Evolutionary conservation across 2,888 invertebrate species (phyloP), one percentile per base, ranked within the genome.

Genomic region (Dynastes hyllus): DNA sequence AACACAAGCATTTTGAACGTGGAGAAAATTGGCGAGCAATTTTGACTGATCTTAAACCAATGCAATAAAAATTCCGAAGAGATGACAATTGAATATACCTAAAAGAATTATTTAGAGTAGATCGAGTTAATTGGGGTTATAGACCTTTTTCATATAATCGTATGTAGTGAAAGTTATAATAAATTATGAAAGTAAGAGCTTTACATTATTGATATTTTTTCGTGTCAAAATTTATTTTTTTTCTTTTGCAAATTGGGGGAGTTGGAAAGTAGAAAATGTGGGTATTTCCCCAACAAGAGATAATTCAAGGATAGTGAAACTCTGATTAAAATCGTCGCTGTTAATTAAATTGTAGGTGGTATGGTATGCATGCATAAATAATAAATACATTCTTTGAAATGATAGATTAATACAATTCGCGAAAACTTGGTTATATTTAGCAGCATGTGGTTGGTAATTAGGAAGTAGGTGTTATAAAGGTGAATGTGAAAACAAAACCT

Each of bases 241-340:
- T 65, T 16, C 51, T 32, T 37, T 13, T 13, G 0, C 5, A 37
- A 29, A 45, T 8, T 45, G 45, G 8, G 11, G 45, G 8, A 9
- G 45, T 8, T 45, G 45, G 45, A 45, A 11, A 45, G 45, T 45
- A 45, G 45, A 45, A 45, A 45, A 45, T 45, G 65, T 65, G 65
- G 13, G 63, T 63, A 65, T 37, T 37, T 29, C 13, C 13, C 13
- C 5, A 22, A 32, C 32, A 2, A 32, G 32, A 37, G 2, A 37
- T 37, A 65, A 65, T 65, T 65, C 65, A 65, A 65, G 65, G 65
- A 65, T 65, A 65, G 29, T 65, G 65, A 65, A 65, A 37, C 65
- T 32, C 29, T 13, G 37, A 65, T 65, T 65, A 37, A 27, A 27
- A 63, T 8, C 27, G 13, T 22, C 32, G 55, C 55, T 16, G 22